A percentile compares a stretch with the other conserved stretches of the same genome.
These are phyloP conservation scores for Buceros bicornis DNA, from an alignment of 2,797 vertebrate genomes.

Conservation along the genomic window DNA sequence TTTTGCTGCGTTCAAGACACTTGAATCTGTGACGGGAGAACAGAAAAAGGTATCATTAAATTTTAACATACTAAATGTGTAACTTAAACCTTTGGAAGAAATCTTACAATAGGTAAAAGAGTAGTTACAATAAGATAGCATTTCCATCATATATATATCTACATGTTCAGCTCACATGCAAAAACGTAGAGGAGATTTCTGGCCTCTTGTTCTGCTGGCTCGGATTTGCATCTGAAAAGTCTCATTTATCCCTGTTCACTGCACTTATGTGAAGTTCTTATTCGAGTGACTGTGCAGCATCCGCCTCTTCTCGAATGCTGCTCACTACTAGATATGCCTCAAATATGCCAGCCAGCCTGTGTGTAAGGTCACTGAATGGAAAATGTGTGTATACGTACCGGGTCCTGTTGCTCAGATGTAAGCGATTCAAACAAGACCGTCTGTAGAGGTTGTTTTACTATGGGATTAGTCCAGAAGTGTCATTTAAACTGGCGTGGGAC, in stretches of 20 bases:
- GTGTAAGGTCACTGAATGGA: neutral
- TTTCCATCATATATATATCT: neutral
- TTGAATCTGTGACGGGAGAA: neutral
- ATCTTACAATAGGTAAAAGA: neutral
- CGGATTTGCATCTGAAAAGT: neutral
- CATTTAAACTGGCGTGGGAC: neutral
- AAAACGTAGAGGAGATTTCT: neutral
- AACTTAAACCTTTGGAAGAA: neutral
- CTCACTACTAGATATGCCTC: neutral
- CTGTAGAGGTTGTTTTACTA: neutral
- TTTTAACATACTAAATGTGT: neutral
- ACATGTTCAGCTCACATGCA: neutral
- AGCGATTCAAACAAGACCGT: neutral
- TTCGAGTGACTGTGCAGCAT: neutral
- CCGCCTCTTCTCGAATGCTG: neutral
- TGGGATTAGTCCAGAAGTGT: neutral
- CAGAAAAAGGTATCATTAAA: neutral
- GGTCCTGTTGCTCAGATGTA: neutral
- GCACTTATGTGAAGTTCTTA: neutral
- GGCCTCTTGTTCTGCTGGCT: neutral
- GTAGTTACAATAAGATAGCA: neutral
- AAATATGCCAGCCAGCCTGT: neutral
- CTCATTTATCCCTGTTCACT: neutral
- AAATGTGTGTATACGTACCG: fast-evolving
- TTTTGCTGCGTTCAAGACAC: neutral